Evolutionary conservation across 2,797 vertebrate genomes (phyloP), one percentile per base, ranked within the genome.

Genomic region (Notoglanidium macrostoma): DNA sequence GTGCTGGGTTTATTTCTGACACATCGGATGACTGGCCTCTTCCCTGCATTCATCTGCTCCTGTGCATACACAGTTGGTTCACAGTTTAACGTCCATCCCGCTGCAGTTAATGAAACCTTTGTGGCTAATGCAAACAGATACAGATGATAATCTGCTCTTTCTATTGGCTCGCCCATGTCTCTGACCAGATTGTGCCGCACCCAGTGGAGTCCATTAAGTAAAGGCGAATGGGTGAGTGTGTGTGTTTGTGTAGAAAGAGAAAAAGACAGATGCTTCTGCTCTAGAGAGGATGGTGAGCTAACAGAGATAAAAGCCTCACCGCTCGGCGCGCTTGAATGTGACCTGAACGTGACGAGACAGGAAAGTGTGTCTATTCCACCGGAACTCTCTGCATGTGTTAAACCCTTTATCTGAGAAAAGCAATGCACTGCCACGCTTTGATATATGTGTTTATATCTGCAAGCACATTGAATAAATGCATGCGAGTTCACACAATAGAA

Each of bases 381-480:
- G 54, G 88, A 89, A 87, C 88, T 85, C 85, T 89, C 73, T 57
- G 88, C 86, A 90, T 87, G 85, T 86, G 89, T 85, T 92, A 91
- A 90, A 89, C 79, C 88, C 87, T 90, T 90, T 91, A 92, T 92
- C 91, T 87, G 87, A 55, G 67, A 82, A 51, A 49, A 85, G 67
- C 83, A 90, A 89, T 83, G 87, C 81, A 9, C 83, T 88, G 86
- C 83, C 84, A 76, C 32, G 80, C 84, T 84, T 89, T 74, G 73
- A 83, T 86, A 73, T 88, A 89, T 83, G 86, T 88, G 86, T 88
- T 86, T 85, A 76, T 85, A 86, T 88, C 84, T 76, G 72, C 26
- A 54, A 76, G 55, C 54, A 55, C 85, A 89, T 85, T 70, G 88
- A 10, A 87, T 88, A 91, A 93, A 89, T 85, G 85, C 83, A 85